phyloP scores from a whole-genome alignment of 2,888 invertebrate genomes.

The Papilio elwesi region DNA sequence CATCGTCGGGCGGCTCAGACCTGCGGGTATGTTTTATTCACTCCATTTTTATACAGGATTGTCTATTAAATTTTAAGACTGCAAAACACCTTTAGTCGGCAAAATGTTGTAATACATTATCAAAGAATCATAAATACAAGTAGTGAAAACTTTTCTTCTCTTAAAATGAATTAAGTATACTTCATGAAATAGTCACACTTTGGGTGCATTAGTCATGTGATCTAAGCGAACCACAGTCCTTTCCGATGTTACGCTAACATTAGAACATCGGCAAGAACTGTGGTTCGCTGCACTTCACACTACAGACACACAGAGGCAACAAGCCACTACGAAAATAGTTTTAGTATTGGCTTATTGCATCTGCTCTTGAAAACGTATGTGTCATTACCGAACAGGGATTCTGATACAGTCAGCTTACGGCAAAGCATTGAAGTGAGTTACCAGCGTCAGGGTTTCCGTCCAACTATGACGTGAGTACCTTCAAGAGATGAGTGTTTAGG shows the following conservation, averaged over 20 bases:
- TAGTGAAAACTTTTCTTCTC: no score
- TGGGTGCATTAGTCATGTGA: neutral
- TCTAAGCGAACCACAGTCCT: neutral
- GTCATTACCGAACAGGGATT: neutral
- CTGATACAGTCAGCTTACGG: neutral
- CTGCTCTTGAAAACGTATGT: conserved; percentile 15
- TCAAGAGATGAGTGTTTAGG: no score
- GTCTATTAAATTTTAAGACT: neutral
- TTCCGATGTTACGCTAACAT: neutral
- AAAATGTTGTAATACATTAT: no score
- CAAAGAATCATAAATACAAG: no score
- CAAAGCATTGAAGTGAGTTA: no score
- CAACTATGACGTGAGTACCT: no score
- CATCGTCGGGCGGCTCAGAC: conserved; percentile 75
- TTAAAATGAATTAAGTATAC: no score
- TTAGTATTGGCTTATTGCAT: neutral
- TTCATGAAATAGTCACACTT: neutral
- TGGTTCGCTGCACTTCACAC: neutral
- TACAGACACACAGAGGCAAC: neutral
- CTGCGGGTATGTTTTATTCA: conserved; percentile 61
- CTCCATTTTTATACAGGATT: conserved; percentile 26
- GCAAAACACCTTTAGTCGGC: no score
- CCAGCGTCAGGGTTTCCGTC: no score
- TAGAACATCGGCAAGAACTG: no score
- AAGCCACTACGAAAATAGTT: neutral